These are phyloP conservation scores for Oreochromis niloticus DNA, from an alignment of 2,113 vertebrate genomes.

Conservation along the genomic window DNA sequence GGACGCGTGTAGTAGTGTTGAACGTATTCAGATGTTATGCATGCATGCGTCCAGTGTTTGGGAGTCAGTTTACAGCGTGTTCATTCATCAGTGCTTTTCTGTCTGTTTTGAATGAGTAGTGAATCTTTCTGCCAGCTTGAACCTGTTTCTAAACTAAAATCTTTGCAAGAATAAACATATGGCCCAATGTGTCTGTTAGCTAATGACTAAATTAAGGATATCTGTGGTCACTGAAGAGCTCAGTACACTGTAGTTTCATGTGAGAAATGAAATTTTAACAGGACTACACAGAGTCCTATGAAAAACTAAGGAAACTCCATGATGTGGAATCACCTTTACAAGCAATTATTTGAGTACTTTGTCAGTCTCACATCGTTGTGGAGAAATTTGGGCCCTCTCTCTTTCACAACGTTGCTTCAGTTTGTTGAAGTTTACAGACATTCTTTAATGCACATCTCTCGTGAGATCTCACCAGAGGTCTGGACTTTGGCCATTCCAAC, in stretches of 20 bases:
- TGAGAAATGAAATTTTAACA: rapidly evolving
- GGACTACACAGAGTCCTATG: not conserved
- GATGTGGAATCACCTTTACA: rapidly evolving
- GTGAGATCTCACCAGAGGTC: not conserved
- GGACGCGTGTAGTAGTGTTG: not conserved
- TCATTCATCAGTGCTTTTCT: not conserved
- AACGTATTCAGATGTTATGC: not conserved
- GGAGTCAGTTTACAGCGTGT: not conserved
- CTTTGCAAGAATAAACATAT: not conserved
- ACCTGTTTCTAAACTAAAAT: not conserved
- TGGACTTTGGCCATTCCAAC: not conserved
- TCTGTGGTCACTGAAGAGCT: not conserved
- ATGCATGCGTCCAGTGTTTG: not conserved
- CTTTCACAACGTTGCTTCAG: not conserved
- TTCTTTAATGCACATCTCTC: not conserved
- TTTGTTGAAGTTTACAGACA: not conserved
- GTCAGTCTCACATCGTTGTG: not conserved
- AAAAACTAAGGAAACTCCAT: rapidly evolving
- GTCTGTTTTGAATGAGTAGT: not conserved
- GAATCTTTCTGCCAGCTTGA: not conserved
- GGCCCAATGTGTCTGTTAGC: not conserved
- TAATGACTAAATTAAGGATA: not conserved
- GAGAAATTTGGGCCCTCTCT: not conserved
- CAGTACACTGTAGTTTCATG: not conserved
- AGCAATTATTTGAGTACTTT: not conserved